A percentile compares a stretch with the other conserved stretches of the same genome.
Evolutionary conservation across 2,797 vertebrate species (phyloP).

Genomic region (Notoglanidium macrostoma): DNA sequence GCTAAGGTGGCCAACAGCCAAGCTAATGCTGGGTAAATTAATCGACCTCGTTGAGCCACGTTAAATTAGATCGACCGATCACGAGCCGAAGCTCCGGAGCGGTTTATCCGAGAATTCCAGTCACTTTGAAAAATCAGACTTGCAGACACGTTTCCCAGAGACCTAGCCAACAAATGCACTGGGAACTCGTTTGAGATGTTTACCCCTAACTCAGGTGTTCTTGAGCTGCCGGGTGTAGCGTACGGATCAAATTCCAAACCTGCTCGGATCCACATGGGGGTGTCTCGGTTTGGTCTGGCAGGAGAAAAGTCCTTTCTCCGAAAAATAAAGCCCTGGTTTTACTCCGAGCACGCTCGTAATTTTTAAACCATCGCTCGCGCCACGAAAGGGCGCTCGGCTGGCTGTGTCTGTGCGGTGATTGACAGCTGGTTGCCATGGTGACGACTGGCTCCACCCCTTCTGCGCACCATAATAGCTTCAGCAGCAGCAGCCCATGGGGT

Average conservation of each 20-base stretch:
- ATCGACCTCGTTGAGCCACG: neutral
- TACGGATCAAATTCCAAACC: neutral
- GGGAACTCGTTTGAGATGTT: neutral
- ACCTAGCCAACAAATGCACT: neutral
- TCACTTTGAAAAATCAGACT: neutral
- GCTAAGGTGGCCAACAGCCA: neutral
- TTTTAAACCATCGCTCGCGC: neutral
- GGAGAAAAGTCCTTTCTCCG: neutral
- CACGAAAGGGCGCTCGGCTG: neutral
- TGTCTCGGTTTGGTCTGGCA: neutral
- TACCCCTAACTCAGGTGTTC: neutral
- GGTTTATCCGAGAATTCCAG: conserved; percentile 1
- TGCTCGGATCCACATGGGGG: neutral
- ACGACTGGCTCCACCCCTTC: neutral
- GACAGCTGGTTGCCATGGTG: neutral
- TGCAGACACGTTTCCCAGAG: neutral
- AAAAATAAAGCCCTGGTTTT: neutral
- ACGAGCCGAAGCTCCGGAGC: neutral
- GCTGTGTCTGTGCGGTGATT: neutral
- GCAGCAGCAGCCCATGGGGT: neutral
- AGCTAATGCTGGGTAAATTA: neutral
- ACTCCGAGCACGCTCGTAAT: neutral
- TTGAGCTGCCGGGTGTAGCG: neutral
- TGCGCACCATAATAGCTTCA: neutral
- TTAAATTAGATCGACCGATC: neutral